These are phyloP conservation scores for Drosophila mettleri DNA, from an alignment of 2,888 invertebrate genomes.

Conservation along the genomic window DNA sequence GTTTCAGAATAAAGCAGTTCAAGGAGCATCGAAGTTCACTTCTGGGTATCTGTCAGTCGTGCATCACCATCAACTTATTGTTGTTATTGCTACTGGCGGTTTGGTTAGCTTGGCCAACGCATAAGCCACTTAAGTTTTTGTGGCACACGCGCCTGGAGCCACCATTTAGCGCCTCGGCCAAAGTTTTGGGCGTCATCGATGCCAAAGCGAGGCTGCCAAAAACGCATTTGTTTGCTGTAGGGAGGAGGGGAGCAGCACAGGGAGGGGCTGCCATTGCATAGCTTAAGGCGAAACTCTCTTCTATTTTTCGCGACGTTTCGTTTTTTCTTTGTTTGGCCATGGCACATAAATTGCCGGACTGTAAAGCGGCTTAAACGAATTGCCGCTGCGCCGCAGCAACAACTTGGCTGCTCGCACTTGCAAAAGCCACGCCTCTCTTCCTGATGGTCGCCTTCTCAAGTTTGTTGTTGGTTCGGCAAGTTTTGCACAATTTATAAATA, in stretches of 20 bases:
- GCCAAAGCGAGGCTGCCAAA: conserved; percentile 59
- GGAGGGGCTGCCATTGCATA: conserved; percentile 51
- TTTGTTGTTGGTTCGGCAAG: conserved; percentile 54
- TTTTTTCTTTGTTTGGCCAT: conserved; percentile 38
- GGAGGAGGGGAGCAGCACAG: background rate
- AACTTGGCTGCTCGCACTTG: conserved; percentile 67
- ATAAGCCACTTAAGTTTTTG: conserved; percentile 81
- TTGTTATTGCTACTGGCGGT: conserved; percentile 31
- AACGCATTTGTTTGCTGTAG: conserved; percentile 65
- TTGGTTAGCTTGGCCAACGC: conserved; percentile 64
- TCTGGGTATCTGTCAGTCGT: background rate
- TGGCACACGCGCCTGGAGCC: conserved; percentile 79
- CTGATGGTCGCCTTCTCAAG: too few species aligned
- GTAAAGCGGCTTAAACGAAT: conserved; percentile 78
- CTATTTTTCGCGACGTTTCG: conserved; percentile 6
- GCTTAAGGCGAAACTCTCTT: conserved; percentile 63
- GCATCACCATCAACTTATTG: background rate
- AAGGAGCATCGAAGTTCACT: too few species aligned
- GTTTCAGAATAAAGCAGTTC: background rate
- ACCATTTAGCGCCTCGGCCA: conserved; percentile 74
- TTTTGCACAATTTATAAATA: conserved; percentile 75
- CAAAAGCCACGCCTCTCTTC: conserved; percentile 2
- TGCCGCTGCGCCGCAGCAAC: conserved; percentile 71
- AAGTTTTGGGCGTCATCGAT: conserved; percentile 79
- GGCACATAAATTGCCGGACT: conserved; percentile 77